phyloP scores from a whole-genome alignment of 2,113 vertebrate species.

The Bolborhynchus lineola region DNA sequence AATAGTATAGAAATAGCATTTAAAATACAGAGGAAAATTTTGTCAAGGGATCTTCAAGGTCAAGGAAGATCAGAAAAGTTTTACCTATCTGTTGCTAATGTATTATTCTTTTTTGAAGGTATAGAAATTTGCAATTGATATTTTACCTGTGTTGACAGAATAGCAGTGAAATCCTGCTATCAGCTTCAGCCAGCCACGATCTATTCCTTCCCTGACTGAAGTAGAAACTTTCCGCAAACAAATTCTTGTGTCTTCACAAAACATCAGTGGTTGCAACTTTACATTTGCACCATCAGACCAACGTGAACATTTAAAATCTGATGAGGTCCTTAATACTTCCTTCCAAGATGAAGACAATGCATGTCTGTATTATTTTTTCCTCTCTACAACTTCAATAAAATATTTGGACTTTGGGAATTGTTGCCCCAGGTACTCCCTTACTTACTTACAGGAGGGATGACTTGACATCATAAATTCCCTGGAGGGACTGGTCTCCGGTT shows the following conservation, averaged over 20 bases:
- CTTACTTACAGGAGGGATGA: neutral
- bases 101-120: neutral
- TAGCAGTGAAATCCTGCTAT: neutral
- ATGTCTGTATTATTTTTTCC: neutral
- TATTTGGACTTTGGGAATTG: neutral
- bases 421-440: neutral
- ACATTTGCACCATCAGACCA: neutral
- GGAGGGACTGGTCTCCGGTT: neutral
- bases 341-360: neutral
- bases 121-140: neutral
- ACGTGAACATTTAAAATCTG: neutral
- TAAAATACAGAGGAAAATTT: conserved; percentile 35
- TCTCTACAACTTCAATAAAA: neutral
- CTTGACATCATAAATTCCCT: neutral
- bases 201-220: neutral
- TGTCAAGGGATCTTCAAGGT: conserved; percentile 19
- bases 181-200: neutral
- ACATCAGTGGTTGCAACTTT: neutral
- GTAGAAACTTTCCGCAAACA: neutral
- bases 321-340: neutral
- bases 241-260: neutral
- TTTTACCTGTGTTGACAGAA: neutral
- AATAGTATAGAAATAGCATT: conserved; percentile 34
- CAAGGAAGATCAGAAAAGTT: neutral
- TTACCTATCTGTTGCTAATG: neutral